phyloP scores from a whole-genome alignment of 1,140 invertebrate species.

The Cyclina sinensis region DNA sequence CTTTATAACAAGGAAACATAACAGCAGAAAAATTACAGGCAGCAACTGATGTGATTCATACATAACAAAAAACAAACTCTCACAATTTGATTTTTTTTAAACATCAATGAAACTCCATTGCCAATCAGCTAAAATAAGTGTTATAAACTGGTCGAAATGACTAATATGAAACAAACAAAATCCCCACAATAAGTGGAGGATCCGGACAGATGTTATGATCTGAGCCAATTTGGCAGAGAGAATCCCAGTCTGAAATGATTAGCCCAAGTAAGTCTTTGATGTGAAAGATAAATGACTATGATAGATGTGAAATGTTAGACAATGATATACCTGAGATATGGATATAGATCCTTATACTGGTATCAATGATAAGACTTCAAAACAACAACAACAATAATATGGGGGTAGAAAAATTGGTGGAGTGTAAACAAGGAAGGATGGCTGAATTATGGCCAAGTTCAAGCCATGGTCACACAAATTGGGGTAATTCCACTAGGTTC shows the following conservation, averaged over 20 bases:
- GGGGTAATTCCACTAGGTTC: too few species aligned
- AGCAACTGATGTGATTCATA: too few species aligned
- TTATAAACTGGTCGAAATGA: background rate
- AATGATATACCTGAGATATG: constrained; percentile 24
- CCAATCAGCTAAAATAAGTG: background rate
- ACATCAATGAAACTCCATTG: too few species aligned
- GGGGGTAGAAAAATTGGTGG: background rate
- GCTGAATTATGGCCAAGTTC: too few species aligned
- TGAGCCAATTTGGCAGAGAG: constrained; percentile 30
- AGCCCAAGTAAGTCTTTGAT: constrained; percentile 3
- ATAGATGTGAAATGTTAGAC: constrained; percentile 20
- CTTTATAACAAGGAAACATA: too few species aligned
- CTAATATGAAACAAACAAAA: background rate
- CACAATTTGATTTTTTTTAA: too few species aligned
- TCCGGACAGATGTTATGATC: constrained; percentile 37
- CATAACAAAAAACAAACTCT: too few species aligned
- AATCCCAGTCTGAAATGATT: constrained; percentile 22
- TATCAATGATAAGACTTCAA: background rate
- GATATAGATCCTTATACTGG: background rate
- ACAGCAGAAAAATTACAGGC: too few species aligned
- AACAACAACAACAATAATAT: constrained; percentile 11
- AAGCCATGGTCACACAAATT: too few species aligned
- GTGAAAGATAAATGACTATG: constrained; percentile 32
- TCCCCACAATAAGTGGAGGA: background rate
- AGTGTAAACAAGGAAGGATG: background rate